These are phyloP conservation scores for Corvus moneduloides DNA, from an alignment of 2,113 vertebrate species.

Conservation along the genomic window DNA sequence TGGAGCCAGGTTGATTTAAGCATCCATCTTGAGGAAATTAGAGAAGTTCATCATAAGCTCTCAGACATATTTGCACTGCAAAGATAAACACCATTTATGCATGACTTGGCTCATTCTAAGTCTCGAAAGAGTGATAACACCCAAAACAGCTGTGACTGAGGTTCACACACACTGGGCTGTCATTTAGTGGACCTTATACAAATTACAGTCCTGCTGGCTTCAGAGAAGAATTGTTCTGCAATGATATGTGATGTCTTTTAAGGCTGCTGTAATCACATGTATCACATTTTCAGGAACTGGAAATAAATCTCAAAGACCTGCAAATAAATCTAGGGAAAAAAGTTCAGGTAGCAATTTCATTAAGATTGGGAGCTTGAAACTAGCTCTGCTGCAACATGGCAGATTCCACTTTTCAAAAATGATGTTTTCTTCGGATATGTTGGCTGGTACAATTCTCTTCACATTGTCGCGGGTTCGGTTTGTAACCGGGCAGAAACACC, in stretches of 20 bases:
- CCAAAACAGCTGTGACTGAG: slow-evolving; percentile 9
- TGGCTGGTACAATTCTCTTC: neutral
- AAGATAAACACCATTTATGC: slow-evolving; percentile 9
- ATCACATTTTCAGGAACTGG: neutral
- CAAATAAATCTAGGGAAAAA: neutral
- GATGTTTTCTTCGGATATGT: neutral
- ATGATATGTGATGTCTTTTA: neutral
- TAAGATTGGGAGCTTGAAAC: neutral
- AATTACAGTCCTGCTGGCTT: neutral
- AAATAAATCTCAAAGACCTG: neutral
- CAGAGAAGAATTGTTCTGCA: neutral
- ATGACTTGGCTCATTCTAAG: neutral
- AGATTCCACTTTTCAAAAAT: neutral
- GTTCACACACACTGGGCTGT: neutral
- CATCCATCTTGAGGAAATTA: neutral
- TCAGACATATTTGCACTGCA: neutral
- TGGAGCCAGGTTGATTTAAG: neutral
- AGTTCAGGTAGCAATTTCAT: neutral
- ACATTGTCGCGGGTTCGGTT: neutral
- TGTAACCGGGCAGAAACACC: too few relatives aligned
- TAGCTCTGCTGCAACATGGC: neutral
- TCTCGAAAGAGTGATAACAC: neutral
- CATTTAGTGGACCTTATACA: slow-evolving; percentile 10
- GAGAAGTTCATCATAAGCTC: neutral
- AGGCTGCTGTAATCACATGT: neutral